Evolutionary conservation across 2,888 invertebrate species (phyloP), one percentile per base, ranked within the genome.

Genomic region (Doris montereyensis): DNA sequence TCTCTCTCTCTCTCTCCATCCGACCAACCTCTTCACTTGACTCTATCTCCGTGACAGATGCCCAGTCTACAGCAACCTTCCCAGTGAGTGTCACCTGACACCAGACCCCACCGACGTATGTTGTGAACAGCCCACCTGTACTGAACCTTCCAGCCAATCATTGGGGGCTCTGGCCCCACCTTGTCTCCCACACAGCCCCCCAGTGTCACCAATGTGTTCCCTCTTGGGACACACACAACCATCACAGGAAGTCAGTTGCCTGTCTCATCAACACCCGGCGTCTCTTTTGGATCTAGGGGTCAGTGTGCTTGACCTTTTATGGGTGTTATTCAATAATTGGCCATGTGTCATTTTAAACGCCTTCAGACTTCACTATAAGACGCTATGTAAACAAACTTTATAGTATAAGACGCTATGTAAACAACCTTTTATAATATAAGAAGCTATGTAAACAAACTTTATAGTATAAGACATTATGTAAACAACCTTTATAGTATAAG

Each of bases 171-270:
- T 17, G 75, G 79, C 28, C 83, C 84, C 0, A 86, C 86, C 2
- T 81, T 78, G 35, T 83, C 83, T 8, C 83, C 84, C 8, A 82
- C 84, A 8, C 82, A 84, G 41, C 80, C 83, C 34, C 84, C 87
- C 1, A 80, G 73, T 34, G 81, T 84, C 70, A 79, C 81, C 41
- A 85, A 87, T 80, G 81, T 86, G 30, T 80, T 87, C 26, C 87
- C 87, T 1, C 80, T 87, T 8, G 87, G 87, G 57, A 85, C 86
- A 34, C 87, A 87, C 70, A 82, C 82, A 17, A 79, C 84, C 41
- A 82, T 87, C 82, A 81, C 85, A 4, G 87, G 87, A 28, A 83
- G 83, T 34, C 82, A 73, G 10, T 35, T 72, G 30, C 32, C 73
- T 8, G 28, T 68, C 1, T 70, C 74, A 3, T n/a, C 24, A 1